These are phyloP conservation scores for Thripadectes ignobilis DNA, from an alignment of 2,797 vertebrate species.

Conservation along the genomic window DNA sequence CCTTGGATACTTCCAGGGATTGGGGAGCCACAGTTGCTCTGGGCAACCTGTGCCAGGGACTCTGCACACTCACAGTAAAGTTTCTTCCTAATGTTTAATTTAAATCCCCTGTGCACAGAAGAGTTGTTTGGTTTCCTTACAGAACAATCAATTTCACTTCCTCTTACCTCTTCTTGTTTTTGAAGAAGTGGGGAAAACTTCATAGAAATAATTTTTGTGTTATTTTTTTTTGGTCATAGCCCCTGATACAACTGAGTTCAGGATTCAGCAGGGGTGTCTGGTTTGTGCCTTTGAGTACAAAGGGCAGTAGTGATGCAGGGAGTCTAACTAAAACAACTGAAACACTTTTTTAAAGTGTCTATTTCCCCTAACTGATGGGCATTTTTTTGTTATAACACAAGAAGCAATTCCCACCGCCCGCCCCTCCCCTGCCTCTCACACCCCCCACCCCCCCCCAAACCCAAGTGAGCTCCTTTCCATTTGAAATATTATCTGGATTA, in stretches of 20 bases:
- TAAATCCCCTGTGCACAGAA: background rate
- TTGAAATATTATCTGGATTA: background rate
- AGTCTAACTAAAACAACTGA: background rate
- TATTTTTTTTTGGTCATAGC: background rate
- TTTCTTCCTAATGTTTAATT: background rate
- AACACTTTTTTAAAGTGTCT: background rate
- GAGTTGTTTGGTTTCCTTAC: background rate
- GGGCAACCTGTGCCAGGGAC: background rate
- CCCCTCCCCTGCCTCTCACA: too few relatives aligned
- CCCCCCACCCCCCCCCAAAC: rapidly evolving
- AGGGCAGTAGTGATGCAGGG: background rate
- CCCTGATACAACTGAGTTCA: background rate
- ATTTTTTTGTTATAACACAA: background rate
- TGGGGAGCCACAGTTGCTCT: background rate
- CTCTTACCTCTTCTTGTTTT: background rate
- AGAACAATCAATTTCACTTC: background rate
- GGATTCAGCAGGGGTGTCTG: background rate
- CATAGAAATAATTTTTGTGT: background rate
- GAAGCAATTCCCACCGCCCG: background rate
- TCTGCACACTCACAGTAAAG: background rate
- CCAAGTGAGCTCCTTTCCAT: background rate
- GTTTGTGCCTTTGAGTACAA: background rate
- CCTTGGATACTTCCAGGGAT: too few relatives aligned
- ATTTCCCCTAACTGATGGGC: background rate
- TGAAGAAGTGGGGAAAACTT: background rate